Conservation (phyloP, 2,888 invertebrate genomes). For the Athrips mouffetella region DNA sequence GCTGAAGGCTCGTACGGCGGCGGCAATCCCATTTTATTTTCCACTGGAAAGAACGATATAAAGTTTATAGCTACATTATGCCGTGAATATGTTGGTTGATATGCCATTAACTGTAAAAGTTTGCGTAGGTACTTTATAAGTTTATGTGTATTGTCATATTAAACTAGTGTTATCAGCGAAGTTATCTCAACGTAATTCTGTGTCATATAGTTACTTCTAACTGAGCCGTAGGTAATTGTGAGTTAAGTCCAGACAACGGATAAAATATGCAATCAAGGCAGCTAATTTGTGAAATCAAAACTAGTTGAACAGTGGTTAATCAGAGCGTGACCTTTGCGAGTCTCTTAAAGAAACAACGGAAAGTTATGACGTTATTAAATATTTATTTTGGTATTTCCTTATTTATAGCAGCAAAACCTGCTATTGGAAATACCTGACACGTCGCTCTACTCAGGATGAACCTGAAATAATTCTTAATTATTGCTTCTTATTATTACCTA, state of each 20-base stretch:
- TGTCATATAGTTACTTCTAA: not conserved
- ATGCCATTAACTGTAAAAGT: no score
- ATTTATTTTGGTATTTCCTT: not conserved
- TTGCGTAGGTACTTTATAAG: no score
- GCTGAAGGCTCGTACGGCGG: conserved; percentile 64
- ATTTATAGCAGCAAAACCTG: not conserved
- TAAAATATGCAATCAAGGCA: not conserved
- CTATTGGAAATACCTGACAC: not conserved
- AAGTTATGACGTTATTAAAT: conserved; percentile 29
- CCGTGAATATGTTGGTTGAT: no score
- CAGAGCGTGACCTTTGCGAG: conserved; percentile 58
- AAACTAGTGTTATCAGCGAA: not conserved
- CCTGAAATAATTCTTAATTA: no score
- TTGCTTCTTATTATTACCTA: no score
- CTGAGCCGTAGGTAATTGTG: not conserved
- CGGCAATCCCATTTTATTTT: conserved; percentile 71
- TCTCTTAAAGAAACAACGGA: conserved; percentile 45
- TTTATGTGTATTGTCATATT: no score
- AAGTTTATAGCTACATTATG: no score
- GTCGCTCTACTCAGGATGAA: no score
- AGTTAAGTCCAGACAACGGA: not conserved
- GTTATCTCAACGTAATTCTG: not conserved
- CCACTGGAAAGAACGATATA: conserved; percentile 53
- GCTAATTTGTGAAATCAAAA: conserved; percentile 34
- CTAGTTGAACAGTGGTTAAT: conserved; percentile 36